Percentiles rank a stretch among this genome's conserved stretches.
phyloP scores from a whole-genome alignment of 2,113 vertebrate species.

The Oplegnathus fasciatus region DNA sequence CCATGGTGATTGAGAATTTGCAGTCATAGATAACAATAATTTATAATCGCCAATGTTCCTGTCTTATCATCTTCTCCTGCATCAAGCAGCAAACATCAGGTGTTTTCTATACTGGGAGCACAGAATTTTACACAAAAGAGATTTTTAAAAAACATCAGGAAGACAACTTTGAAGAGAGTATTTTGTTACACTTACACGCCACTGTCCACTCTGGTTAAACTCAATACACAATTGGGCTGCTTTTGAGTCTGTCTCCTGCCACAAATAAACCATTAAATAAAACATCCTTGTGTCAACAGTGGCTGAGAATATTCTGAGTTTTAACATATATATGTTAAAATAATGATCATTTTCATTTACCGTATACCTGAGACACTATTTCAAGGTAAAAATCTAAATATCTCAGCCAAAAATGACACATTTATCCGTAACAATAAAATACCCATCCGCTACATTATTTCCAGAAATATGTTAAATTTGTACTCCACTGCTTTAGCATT shows the following conservation, averaged over 20 bases:
- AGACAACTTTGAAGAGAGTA: neutral
- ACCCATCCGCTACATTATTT: too few relatives aligned
- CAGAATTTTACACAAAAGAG: neutral
- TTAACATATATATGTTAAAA: too few relatives aligned
- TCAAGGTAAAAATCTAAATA: neutral
- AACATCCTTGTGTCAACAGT: neutral
- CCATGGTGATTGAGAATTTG: slow-evolving; percentile 66
- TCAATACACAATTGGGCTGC: neutral
- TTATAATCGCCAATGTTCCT: slow-evolving; percentile 33
- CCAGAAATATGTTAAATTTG: neutral
- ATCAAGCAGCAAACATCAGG: neutral
- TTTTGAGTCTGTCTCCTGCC: neutral
- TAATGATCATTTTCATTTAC: neutral
- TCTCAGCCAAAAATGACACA: neutral
- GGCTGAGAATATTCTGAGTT: neutral
- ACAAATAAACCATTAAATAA: neutral
- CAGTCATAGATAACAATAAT: slow-evolving; percentile 43
- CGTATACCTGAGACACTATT: neutral
- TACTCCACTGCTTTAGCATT: neutral
- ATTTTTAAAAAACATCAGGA: neutral
- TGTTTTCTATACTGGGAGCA: neutral
- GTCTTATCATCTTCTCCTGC: slow-evolving; percentile 20
- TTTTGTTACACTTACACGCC: neutral
- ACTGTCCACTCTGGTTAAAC: neutral
- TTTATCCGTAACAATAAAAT: neutral